These are phyloP conservation scores for Clitarchus hookeri DNA, from an alignment of 2,888 invertebrate genomes.

Conservation along the genomic window DNA sequence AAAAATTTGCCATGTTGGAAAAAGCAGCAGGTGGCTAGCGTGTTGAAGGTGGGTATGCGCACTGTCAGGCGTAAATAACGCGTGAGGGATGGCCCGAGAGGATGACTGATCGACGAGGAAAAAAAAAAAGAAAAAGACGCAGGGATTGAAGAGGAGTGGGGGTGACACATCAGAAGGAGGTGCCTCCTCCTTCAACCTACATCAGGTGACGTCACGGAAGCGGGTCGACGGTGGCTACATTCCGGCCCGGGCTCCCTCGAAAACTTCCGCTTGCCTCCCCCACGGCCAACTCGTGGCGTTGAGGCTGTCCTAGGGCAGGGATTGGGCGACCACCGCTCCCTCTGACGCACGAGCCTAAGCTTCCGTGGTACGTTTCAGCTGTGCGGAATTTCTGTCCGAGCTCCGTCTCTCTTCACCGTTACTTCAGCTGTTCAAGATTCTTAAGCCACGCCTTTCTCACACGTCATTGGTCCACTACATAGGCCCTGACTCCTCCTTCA, in stretches of 20 bases:
- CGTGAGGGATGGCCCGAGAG: neutral
- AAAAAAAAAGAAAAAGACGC: too few relatives aligned
- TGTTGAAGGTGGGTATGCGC: neutral
- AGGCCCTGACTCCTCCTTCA: too few relatives aligned
- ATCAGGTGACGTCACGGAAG: constrained; percentile 1
- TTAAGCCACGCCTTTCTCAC: neutral
- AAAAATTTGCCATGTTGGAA: neutral
- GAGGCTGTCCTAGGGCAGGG: neutral
- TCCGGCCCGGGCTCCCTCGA: neutral
- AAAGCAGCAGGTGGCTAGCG: neutral
- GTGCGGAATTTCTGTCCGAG: neutral
- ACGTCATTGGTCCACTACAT: neutral
- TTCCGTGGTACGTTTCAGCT: neutral
- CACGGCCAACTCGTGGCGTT: neutral
- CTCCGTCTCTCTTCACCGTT: neutral
- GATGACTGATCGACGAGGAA: too few relatives aligned
- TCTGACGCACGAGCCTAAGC: neutral
- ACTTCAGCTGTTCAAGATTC: neutral
- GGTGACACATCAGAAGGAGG: neutral
- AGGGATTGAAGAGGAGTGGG: neutral
- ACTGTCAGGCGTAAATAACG: neutral
- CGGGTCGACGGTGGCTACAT: neutral
- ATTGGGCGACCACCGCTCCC: neutral
- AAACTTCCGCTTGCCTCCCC: neutral
- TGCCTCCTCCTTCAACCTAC: neutral